Base-by-base conservation (phyloP, 2,888 invertebrate genomes). In the Yponomeuta plumbellus region DNA sequence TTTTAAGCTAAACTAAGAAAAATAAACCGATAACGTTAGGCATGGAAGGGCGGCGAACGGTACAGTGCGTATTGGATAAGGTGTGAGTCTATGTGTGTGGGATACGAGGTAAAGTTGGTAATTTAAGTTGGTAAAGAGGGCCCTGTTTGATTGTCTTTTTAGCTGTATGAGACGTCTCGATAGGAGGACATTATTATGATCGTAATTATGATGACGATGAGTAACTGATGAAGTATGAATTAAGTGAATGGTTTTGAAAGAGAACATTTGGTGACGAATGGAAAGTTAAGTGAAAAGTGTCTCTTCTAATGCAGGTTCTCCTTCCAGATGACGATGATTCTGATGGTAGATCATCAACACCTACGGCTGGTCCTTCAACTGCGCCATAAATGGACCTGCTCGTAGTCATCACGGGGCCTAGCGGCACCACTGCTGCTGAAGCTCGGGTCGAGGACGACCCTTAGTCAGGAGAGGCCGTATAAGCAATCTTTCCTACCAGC, bases 371-470 rank as follows among this genome's bases (percentile, higher is more conserved):
- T 11, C 52, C 52, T 17, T 17, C 13, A 17, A 10, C 52, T 52
- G 52, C 2, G 13, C 52, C n/a, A 8, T n/a, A 3, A 1, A 52
- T 52, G 52, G 5, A 3, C 52, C n/a, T 52, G 52, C 52, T 52
- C 11, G 52, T 5, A 11, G 13, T 52, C 52, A 3, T 52, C 52
- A 10, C 52, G 52, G 52, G 4, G 3, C 2, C 52, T 5, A 52
- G 52, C n/a, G 52, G 52, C 52, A 52, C 52, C 52, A 52, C 52
- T 52, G 11, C n/a, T 52, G 2, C 52, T 17, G 52, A n/a, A 52
- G 52, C 52, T 52, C 52, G 52, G 52, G 52, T 52, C 52, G 52
- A 2, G 52, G 52, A 52, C 52, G 52, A 52, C 52, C 52, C 52
- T 52, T 3, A 17, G 52, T 52, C 52, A 52, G 52, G 52, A 52